phyloP scores from a whole-genome alignment of 1,140 invertebrate genomes.

The Manduca sexta region DNA sequence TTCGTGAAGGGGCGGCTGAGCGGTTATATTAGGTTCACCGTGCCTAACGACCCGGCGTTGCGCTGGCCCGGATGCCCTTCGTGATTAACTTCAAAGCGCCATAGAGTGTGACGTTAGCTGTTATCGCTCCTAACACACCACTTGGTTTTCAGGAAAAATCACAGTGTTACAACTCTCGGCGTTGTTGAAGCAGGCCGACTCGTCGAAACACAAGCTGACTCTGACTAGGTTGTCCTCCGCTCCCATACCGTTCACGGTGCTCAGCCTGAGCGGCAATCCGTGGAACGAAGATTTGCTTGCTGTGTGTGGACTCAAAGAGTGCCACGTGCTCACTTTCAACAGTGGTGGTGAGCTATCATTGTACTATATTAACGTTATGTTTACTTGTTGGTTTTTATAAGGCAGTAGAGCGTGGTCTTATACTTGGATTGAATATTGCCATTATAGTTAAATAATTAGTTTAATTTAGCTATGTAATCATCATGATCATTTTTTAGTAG shows the following conservation, averaged over 20 bases:
- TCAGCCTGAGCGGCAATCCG: slow-evolving; percentile 93
- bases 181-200: slow-evolving; percentile 95
- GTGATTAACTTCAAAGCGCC: no score
- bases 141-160: slow-evolving; percentile 84
- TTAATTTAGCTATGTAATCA: no score
- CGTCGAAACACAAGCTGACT: slow-evolving; percentile 94
- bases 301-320: slow-evolving; percentile 96
- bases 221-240: slow-evolving; percentile 92
- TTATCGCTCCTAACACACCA: background rate
- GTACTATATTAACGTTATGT: no score
- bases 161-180: slow-evolving; percentile 95
- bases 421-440: no score
- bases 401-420: no score
- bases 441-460: no score
- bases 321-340: slow-evolving; percentile 93
- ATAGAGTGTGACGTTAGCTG: background rate
- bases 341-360: slow-evolving; percentile 75
- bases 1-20: no score
- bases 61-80: no score
- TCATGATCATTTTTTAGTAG: no score
- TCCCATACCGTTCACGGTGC: slow-evolving; percentile 95
- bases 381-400: no score
- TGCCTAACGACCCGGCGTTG: no score
- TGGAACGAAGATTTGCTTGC: slow-evolving; percentile 96
- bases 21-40: no score